These are phyloP conservation scores for Saguinus imperator DNA, from an alignment of 2,113 vertebrate species.

Conservation along the genomic window DNA sequence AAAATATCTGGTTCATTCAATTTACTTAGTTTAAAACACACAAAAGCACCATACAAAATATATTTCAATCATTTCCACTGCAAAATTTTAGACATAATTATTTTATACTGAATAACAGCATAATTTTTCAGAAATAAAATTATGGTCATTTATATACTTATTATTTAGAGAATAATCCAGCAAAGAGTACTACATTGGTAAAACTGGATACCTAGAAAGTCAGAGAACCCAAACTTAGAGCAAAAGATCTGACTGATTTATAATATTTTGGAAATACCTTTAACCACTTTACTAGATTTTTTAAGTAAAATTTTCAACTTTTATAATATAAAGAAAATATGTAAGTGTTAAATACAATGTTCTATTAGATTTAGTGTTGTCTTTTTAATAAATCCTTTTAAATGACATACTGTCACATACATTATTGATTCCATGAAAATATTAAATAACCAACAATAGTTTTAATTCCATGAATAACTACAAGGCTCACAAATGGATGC, in stretches of 20 bases:
- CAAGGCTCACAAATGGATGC: slow-evolving; percentile 25
- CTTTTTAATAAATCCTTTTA: background rate
- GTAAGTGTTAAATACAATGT: background rate
- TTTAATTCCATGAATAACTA: slow-evolving; percentile 29
- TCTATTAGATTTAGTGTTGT: background rate
- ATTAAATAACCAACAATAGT: slow-evolving; percentile 22
- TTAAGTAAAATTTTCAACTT: background rate
- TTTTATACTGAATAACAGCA: slow-evolving; percentile 1
- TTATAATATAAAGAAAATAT: background rate
- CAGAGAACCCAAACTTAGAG: background rate
- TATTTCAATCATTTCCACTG: background rate
- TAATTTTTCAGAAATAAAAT: slow-evolving; percentile 46
- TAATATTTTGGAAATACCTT: background rate
- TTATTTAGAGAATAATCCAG: background rate
- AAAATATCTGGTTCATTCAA: background rate
- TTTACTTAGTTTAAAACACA: slow-evolving; percentile 15
- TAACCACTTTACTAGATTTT: background rate
- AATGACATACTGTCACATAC: background rate
- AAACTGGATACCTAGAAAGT: background rate
- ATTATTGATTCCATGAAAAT: slow-evolving; percentile 23
- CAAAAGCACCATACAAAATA: background rate
- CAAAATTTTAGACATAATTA: slow-evolving; percentile 7
- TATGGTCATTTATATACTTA: background rate
- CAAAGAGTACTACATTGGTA: background rate
- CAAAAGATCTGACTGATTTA: background rate